Evolutionary conservation across 1,140 invertebrate species (phyloP), one percentile per base, ranked within the genome.

Genomic region (Saccostrea cuccullata): DNA sequence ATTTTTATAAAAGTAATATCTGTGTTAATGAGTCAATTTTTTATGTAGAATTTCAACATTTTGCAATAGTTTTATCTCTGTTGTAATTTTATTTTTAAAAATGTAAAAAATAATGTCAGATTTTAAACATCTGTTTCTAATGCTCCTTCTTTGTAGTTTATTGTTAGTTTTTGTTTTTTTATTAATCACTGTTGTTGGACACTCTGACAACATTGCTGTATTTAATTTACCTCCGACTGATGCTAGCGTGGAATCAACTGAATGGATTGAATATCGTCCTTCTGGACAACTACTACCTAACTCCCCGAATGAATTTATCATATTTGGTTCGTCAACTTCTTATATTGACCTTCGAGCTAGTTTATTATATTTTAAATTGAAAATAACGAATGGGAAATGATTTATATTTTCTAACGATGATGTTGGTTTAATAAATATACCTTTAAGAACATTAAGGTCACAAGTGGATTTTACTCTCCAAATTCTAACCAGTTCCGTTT

Each of bases 201-300:
- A 64, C n/a, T 64, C 58, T n/a, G 58, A 64, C n/a, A 64, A 64
- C n/a, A 64, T 64, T 20, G 58, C 58, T 4, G 58, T 64, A 17
- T 64, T 64, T 64, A 64, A 64, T 64, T 64, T 64, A 64, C 58
- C 58, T 17, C 58, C 58, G n/a, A 64, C 58, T 17, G 58, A 64
- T 64, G 58, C 58, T 64, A n/a, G 58, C 15, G 15, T 64, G 58
- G 58, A 64, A 64, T 64, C 58, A 6, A 17, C n/a, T 64, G 58
- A 64, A 64, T 64, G 58, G 58, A 64, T 64, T 17, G 58, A 64
- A 64, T 64, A 64, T 12, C 15, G 58, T 17, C 58, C 12, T 64
- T 64, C 58, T n/a, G 58, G 58, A 64, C 58, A 64, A 64, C n/a
- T 64, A 64, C 5, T 64, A 64, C 8, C 58, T 17, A 64, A 64